Evolutionary conservation across 2,797 vertebrate genomes (phyloP).

Genomic region (Gobio occitaniae): DNA sequence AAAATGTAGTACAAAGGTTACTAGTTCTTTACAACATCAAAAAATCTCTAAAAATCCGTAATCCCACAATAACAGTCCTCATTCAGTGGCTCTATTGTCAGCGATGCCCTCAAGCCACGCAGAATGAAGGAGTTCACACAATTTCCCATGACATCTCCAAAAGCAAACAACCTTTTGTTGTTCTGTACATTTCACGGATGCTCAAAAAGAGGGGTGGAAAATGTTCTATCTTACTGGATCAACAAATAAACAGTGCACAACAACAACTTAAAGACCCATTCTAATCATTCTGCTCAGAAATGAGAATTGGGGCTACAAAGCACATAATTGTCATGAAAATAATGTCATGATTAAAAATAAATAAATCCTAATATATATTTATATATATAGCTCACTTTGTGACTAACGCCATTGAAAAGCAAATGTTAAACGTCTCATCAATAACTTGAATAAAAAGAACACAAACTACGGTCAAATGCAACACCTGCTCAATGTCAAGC

Average conservation of each 20-base stretch:
- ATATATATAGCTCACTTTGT: slow-evolving; percentile 64
- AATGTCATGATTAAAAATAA: neutral
- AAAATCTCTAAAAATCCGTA: slow-evolving; percentile 18
- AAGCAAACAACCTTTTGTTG: slow-evolving; percentile 43
- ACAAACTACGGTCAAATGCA: neutral
- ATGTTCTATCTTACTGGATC: slow-evolving; percentile 1
- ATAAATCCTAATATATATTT: too few relatives aligned
- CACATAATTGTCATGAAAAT: slow-evolving; percentile 57
- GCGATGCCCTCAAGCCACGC: slow-evolving; percentile 9
- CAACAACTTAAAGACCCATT: slow-evolving; percentile 13
- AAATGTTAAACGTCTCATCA: slow-evolving; percentile 61
- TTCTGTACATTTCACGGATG: slow-evolving; percentile 29
- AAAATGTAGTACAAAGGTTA: slow-evolving; percentile 13
- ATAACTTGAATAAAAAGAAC: neutral
- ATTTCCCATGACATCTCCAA: slow-evolving; percentile 23
- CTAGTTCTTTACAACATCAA: slow-evolving; percentile 24
- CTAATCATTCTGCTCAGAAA: neutral
- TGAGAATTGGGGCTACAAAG: neutral
- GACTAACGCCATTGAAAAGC: slow-evolving; percentile 68
- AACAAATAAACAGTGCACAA: slow-evolving; percentile 37
- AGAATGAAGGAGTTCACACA: slow-evolving; percentile 32
- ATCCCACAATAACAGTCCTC: slow-evolving; percentile 29
- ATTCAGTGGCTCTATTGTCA: slow-evolving; percentile 36
- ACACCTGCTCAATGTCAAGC: neutral
- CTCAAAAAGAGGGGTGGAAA: neutral